Conservation (phyloP, 2,113 vertebrate species). For the Okapia johnstoni region DNA sequence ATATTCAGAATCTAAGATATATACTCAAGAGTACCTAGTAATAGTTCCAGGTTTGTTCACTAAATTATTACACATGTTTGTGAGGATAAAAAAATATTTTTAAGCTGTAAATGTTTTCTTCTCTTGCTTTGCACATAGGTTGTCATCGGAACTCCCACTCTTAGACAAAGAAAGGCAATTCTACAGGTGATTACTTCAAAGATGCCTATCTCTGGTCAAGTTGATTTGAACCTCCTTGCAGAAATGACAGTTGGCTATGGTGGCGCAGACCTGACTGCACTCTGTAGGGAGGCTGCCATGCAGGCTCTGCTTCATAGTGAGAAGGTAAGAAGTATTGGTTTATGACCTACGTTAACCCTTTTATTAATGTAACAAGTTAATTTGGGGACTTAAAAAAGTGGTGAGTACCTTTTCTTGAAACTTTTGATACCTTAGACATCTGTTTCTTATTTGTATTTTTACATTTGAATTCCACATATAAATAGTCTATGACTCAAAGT, state of each 20-base stretch:
- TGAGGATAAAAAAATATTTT: background rate
- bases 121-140: conserved; percentile 79
- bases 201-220: conserved; percentile 83
- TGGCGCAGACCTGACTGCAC: conserved; percentile 92
- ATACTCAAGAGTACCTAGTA: background rate
- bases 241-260: conserved; percentile 92
- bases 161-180: conserved; percentile 88
- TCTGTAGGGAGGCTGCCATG: conserved; percentile 94
- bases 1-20: background rate
- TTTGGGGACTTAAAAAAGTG: background rate
- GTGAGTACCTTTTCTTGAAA: background rate
- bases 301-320: conserved; percentile 81
- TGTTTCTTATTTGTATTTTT: background rate
- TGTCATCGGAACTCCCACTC: conserved; percentile 90
- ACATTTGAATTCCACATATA: background rate
- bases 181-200: conserved; percentile 84
- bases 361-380: background rate
- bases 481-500: background rate
- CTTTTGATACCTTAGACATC: background rate
- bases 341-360: background rate
- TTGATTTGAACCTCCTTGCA: conserved; percentile 85
- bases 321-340: conserved; percentile 80
- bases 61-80: background rate
- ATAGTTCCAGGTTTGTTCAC: background rate
- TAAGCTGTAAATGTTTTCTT: background rate